Percentiles rank a stretch among this genome's conserved stretches.
Evolutionary conservation across 2,797 vertebrate species (phyloP).

Genomic region (Parauchenoglanis punctatus): DNA sequence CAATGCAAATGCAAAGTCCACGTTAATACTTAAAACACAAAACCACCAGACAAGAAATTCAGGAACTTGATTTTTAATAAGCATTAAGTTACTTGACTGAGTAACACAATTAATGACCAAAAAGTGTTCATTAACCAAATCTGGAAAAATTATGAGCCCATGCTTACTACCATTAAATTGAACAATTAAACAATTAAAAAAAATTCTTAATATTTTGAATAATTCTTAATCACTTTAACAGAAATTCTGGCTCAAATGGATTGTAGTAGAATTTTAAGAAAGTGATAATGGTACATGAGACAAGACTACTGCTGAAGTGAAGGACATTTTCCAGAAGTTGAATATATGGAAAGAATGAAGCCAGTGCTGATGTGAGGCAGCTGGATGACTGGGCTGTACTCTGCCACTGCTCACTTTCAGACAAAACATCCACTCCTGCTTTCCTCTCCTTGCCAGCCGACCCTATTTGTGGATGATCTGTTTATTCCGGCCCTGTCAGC

Average conservation of each 20-base stretch:
- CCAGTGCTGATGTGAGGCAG: not conserved
- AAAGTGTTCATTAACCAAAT: not conserved
- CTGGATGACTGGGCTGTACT: constrained; percentile 11
- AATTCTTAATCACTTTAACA: not conserved
- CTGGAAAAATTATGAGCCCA: not conserved
- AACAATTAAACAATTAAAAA: too few relatives aligned
- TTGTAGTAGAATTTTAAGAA: not conserved
- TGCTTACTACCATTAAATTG: not conserved
- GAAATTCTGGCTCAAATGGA: not conserved
- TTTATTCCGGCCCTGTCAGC: constrained; percentile 61
- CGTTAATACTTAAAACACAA: too few relatives aligned
- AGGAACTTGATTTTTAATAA: not conserved
- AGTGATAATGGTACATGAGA: not conserved
- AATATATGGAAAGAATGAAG: constrained; percentile 11
- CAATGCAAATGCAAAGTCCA: too few relatives aligned
- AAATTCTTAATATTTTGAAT: not conserved
- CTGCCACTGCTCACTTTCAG: constrained; percentile 48
- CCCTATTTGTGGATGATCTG: constrained; percentile 52
- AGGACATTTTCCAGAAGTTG: not conserved
- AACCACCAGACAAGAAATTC: too few relatives aligned
- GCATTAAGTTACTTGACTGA: not conserved
- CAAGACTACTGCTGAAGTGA: not conserved
- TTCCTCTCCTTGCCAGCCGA: constrained; percentile 47
- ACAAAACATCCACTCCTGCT: constrained; percentile 59
- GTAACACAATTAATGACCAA: not conserved